A percentile compares a stretch with the other conserved stretches of the same genome.
phyloP scores from a whole-genome alignment of 2,888 invertebrate species.

The Xanthorhoe designata region DNA sequence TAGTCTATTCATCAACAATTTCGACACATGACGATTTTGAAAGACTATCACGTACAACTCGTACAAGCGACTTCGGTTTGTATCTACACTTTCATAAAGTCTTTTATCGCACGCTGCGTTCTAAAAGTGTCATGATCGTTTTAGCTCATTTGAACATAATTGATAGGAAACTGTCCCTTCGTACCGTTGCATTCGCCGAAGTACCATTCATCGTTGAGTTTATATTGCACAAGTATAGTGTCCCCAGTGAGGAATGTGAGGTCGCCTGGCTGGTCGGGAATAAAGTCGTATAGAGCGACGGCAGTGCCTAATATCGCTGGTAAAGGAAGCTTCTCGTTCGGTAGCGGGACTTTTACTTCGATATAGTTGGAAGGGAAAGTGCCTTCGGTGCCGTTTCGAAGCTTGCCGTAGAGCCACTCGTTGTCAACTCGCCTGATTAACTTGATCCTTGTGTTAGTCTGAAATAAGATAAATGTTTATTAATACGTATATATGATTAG shows the following conservation, averaged over 20 bases:
- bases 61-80: constrained; percentile 10
- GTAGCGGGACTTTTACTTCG: constrained; percentile 89
- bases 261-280: constrained; percentile 84
- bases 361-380: constrained; percentile 94
- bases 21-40: constrained; percentile 14
- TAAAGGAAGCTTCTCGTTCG: constrained; percentile 61
- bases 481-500: background rate
- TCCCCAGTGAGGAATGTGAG: constrained; percentile 68
- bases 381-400: constrained; percentile 88
- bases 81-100: constrained; percentile 18
- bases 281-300: constrained; percentile 89
- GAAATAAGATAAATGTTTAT: constrained; percentile 53
- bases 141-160: constrained; percentile 88
- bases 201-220: constrained; percentile 92
- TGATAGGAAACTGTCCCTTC: constrained; percentile 92
- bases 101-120: constrained; percentile 16
- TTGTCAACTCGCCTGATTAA: constrained; percentile 89
- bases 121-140: constrained; percentile 22
- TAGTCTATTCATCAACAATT: constrained; percentile 15
- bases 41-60: constrained; percentile 2
- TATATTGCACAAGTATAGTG: constrained; percentile 87
- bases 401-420: constrained; percentile 92
- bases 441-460: constrained; percentile 90
- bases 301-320: constrained; percentile 73
- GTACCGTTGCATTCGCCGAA: constrained; percentile 89